Conservation (phyloP, 1,140 invertebrate genomes). For the Epicauta chinensis region DNA sequence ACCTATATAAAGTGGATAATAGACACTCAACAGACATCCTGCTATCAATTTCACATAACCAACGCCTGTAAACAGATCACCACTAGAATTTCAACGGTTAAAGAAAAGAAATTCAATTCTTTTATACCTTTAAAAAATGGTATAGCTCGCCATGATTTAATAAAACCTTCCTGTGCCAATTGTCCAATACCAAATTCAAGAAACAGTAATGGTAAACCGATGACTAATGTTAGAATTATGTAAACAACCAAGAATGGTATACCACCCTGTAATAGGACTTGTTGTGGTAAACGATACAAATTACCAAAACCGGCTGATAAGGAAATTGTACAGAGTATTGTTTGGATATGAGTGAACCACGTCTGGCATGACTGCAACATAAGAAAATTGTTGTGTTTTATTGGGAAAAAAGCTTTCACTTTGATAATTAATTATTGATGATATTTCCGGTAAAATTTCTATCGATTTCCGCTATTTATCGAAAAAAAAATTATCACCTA, state of each 20-base stretch:
- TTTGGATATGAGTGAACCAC: constrained; percentile 37
- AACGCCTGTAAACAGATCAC: constrained; percentile 46
- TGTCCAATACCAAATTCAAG: constrained; percentile 74
- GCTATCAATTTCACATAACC: constrained; percentile 51
- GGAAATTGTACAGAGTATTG: constrained; percentile 46
- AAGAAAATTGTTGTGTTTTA: constrained; percentile 3
- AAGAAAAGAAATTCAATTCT: neutral
- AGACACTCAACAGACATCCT: constrained; percentile 45
- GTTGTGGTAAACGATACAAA: constrained; percentile 48
- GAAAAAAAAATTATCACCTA: no score
- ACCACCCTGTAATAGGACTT: constrained; percentile 48
- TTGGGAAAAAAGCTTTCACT: neutral
- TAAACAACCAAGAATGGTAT: constrained; percentile 63
- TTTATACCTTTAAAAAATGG: constrained; percentile 68
- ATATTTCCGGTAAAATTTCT: no score
- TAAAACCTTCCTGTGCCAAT: constrained; percentile 67
- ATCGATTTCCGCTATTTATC: no score
- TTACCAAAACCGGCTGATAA: constrained; percentile 48
- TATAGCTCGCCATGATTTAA: constrained; percentile 72
- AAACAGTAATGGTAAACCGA: constrained; percentile 68
- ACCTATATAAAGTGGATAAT: constrained; percentile 49
- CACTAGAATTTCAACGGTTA: neutral
- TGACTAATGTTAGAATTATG: constrained; percentile 52
- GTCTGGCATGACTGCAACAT: constrained; percentile 39
- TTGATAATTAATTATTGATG: neutral